Base-by-base conservation (phyloP, 2,113 vertebrate species). In the Monopterus albus region DNA sequence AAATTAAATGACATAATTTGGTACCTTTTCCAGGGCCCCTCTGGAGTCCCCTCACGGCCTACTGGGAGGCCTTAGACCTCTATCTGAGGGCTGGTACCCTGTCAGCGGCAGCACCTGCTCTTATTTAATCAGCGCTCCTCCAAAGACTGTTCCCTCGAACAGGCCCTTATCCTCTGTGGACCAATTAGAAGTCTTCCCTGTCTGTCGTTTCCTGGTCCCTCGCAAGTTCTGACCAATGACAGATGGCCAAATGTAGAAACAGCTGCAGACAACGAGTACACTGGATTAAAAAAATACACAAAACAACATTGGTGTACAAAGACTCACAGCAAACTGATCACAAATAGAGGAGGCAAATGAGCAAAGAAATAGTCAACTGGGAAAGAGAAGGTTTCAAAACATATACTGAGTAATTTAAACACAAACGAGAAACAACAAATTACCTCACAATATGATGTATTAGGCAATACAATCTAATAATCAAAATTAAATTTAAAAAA, bases 161-260 rank as follows among this genome's bases (percentile, higher is more conserved):
- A 51, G 40, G 58, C 46, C 60, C 51, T 40, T 76, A 90, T 87
- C 72, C 90, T 88, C 90, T 42, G 59, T 42, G 82, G 90, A 73
- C 87, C 85, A 91, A 91, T 90, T 90, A 88, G 72, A 88, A 65
- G 75, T 35, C 58, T 78, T 25, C 57, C 47, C 20, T 72, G 66
- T 67, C 72, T 83, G 69, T 71, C 72, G 77, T 90, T 85, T 83
- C 78, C 73, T 65, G 62, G 13, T 78, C 82, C 53, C 25, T 85
- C 55, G 78, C 45, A 84, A 87, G 82, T 82, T 87, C 79, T 78
- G 72, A 86, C 85, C 81, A 86, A 87, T 87, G 82, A 81, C 87
- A 89, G 88, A 91, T 90, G 87, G 84, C 36, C 39, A 60, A 57
- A 68, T 21, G 36, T 60, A 68, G 50, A 62, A 62, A 78, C 56